phyloP scores from a whole-genome alignment of 2,888 invertebrate species.

The Hybos culiciformis region DNA sequence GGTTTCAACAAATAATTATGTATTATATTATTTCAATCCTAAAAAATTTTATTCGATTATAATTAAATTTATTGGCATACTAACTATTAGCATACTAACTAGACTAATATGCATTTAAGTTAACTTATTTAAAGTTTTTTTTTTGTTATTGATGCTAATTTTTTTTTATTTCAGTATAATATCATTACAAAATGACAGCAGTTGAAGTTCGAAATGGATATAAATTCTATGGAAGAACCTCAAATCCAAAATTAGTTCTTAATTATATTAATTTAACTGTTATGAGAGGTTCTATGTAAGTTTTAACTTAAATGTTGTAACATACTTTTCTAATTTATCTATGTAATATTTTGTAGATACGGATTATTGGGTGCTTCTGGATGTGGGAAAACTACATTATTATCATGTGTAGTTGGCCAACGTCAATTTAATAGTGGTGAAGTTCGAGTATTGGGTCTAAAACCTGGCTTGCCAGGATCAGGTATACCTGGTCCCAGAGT shows the following conservation, averaged over 20 bases:
- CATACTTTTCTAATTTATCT: background rate
- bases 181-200: slow-evolving; percentile 41
- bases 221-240: slow-evolving; percentile 50
- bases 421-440: slow-evolving; percentile 57
- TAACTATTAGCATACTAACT: no score
- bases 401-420: slow-evolving; percentile 73
- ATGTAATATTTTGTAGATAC: slow-evolving; percentile 42
- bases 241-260: slow-evolving; percentile 45
- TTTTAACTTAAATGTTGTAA: slow-evolving; percentile 18
- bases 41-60: no score
- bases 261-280: slow-evolving; percentile 60
- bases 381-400: slow-evolving; percentile 78
- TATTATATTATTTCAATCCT: no score
- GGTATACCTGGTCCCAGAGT: slow-evolving; percentile 58
- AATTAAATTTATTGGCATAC: no score
- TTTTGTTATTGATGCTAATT: no score
- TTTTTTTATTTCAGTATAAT: no score
- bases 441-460: slow-evolving; percentile 59
- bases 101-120: no score
- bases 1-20: no score
- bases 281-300: slow-evolving; percentile 64
- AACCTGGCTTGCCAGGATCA: slow-evolving; percentile 50
- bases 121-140: no score
- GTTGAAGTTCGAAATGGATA: slow-evolving; percentile 53
- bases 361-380: slow-evolving; percentile 81